These are phyloP conservation scores for Echinops telfairi DNA, from an alignment of 2,113 vertebrate species.

Conservation along the genomic window DNA sequence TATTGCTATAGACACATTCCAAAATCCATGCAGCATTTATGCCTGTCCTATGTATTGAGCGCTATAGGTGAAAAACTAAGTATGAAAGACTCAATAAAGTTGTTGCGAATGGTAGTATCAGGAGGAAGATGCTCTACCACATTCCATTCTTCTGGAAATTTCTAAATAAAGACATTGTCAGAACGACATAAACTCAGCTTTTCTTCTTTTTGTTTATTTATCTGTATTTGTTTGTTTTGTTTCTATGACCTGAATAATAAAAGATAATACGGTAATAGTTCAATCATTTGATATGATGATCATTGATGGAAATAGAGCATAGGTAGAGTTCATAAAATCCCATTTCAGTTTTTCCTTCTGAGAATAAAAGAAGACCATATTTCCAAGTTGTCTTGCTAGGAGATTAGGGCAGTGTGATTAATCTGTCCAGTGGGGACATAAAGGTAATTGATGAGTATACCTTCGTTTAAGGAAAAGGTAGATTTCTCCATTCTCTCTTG, in stretches of 20 bases:
- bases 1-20: neutral
- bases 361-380: neutral
- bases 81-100: neutral
- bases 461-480: neutral
- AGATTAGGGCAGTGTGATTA: neutral
- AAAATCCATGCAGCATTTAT: neutral
- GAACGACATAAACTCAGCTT: neutral
- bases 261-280: neutral
- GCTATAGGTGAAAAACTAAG: neutral
- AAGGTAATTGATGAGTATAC: neutral
- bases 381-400: neutral
- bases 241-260: neutral
- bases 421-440: neutral
- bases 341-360: conserved; percentile 26
- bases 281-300: neutral
- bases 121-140: neutral
- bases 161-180: conserved; percentile 7
- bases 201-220: too few relatives aligned
- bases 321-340: conserved; percentile 29
- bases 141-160: neutral
- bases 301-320: neutral
- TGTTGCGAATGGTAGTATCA: neutral
- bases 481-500: neutral
- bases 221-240: neutral
- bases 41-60: neutral